phyloP scores from a whole-genome alignment of 2,113 vertebrate genomes.

The Pelodiscus sinensis region DNA sequence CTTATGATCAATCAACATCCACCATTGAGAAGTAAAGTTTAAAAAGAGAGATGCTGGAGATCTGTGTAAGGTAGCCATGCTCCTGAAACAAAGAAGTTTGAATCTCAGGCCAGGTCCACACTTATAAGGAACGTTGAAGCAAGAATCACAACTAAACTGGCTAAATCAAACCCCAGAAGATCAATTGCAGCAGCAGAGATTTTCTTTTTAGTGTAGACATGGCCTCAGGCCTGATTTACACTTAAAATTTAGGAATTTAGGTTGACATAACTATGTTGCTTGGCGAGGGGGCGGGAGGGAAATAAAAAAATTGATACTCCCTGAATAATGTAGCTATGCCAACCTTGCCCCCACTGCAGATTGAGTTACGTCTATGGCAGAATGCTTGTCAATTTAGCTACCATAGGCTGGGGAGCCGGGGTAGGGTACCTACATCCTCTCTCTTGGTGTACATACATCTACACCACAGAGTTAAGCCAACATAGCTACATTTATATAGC shows the following conservation, averaged over 20 bases:
- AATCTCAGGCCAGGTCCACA: background rate
- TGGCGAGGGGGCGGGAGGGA: no score
- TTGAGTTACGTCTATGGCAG: background rate
- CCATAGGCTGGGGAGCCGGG: background rate
- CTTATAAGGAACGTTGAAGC: no score
- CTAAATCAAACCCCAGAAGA: no score
- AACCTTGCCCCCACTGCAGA: background rate
- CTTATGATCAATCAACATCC: background rate
- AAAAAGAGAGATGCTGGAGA: background rate
- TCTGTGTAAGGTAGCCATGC: background rate
- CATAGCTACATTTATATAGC: background rate
- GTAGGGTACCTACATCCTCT: background rate
- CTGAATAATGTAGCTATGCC: background rate
- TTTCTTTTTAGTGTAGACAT: no score
- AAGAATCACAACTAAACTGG: no score
- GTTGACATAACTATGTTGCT: background rate
- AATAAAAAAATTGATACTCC: background rate
- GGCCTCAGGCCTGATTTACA: background rate
- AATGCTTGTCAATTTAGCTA: background rate
- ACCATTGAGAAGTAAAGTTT: background rate
- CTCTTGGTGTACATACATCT: background rate
- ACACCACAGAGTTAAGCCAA: background rate
- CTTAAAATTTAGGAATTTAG: background rate
- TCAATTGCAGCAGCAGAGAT: no score
- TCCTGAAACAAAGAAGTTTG: background rate